Conservation (phyloP, 2,797 vertebrate species). For the Protosalanx chinensis region DNA sequence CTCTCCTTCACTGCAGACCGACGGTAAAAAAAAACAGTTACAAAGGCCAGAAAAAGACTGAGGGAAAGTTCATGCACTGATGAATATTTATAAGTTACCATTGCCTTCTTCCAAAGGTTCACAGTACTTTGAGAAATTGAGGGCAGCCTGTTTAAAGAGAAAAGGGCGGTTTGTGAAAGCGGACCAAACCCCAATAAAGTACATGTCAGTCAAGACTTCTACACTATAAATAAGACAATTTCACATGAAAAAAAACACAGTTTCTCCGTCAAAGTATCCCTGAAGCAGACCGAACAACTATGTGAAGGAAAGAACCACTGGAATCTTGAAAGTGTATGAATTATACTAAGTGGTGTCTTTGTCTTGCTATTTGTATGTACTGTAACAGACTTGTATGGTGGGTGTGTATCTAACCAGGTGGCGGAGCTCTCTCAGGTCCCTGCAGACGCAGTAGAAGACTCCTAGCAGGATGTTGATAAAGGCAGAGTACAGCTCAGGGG, state of each 20-base stretch:
- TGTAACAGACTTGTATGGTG: not conserved
- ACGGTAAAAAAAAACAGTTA: slow-evolving; percentile 5
- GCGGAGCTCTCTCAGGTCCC: slow-evolving; percentile 91
- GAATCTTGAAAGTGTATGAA: not conserved
- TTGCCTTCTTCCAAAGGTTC: slow-evolving; percentile 89
- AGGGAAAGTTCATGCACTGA: slow-evolving; percentile 24
- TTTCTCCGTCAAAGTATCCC: not conserved
- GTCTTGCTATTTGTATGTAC: not conserved
- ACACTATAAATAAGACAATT: not conserved
- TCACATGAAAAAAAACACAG: not conserved
- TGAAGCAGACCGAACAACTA: not conserved
- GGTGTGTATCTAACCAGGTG: slow-evolving; percentile 81
- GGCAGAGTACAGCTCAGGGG: slow-evolving; percentile 87
- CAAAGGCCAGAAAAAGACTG: slow-evolving; percentile 9
- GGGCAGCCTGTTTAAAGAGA: slow-evolving; percentile 78
- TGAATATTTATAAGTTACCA: slow-evolving; percentile 70
- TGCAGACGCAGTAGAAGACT: slow-evolving; percentile 93
- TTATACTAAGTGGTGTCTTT: not conserved
- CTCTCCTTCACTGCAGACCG: slow-evolving; percentile 80
- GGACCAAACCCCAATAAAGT: not conserved
- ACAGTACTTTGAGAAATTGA: slow-evolving; percentile 95
- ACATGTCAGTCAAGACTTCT: not conserved
- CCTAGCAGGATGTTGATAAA: slow-evolving; percentile 97
- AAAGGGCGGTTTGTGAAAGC: slow-evolving; percentile 2
- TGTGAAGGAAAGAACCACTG: not conserved